Percentiles rank a stretch among this genome's conserved stretches.
These are phyloP conservation scores for Salvelinus namaycush DNA, from an alignment of 2,113 vertebrate genomes.

Conservation along the genomic window DNA sequence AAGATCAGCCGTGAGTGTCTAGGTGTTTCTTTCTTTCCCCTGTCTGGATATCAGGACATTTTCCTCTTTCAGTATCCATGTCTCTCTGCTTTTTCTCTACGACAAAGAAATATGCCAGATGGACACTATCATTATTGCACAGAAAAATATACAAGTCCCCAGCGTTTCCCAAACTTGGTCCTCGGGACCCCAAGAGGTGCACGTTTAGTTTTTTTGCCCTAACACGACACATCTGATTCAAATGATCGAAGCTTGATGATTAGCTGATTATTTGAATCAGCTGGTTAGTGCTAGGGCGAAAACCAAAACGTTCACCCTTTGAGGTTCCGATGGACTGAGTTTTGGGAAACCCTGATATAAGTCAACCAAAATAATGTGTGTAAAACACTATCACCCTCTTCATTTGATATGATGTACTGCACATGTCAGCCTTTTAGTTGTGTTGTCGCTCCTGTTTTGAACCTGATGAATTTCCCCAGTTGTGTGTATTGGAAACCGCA, in stretches of 20 bases:
- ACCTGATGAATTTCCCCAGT: no score
- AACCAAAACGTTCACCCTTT: background rate
- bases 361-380: no score
- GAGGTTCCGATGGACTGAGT: no score
- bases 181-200: no score
- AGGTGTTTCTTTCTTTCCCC: background rate
- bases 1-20: background rate
- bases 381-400: background rate
- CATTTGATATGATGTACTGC: conserved; percentile 34
- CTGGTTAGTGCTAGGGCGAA: no score
- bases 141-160: background rate
- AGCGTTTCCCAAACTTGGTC: background rate
- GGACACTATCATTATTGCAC: background rate
- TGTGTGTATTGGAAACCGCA: background rate
- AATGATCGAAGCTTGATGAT: no score
- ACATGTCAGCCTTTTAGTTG: background rate
- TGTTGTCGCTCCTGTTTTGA: background rate
- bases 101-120: background rate
- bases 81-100: conserved; percentile 10
- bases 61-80: background rate
- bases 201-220: no score
- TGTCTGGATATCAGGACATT: background rate
- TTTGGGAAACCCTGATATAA: no score
- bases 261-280: no score
- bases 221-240: no score